A percentile compares a stretch with the other conserved stretches of the same genome.
Evolutionary conservation across 2,113 vertebrate genomes (phyloP).

Genomic region (Thamnophis sirtalis): DNA sequence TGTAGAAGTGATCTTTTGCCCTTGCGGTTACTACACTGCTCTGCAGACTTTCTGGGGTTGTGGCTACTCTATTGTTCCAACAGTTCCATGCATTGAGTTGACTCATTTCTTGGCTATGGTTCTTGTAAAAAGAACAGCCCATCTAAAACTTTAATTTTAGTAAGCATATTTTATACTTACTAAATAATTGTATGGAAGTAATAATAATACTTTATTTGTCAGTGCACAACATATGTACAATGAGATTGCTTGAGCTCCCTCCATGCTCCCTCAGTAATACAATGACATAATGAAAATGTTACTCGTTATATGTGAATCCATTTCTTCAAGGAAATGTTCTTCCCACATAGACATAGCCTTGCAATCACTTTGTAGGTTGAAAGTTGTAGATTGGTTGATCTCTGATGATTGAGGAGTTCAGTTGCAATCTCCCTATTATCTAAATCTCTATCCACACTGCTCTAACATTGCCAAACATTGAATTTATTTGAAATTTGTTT

Average conservation of each 20-base stretch:
- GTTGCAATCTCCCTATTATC: background rate
- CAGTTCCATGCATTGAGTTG: constrained; percentile 58
- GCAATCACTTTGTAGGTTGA: background rate
- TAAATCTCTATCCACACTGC: background rate
- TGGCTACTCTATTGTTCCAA: constrained; percentile 64
- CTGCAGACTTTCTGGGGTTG: constrained; percentile 65
- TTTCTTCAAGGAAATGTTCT: background rate
- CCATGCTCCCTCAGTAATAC: no score
- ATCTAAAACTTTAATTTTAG: constrained; percentile 47
- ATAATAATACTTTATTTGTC: no score
- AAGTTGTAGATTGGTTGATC: background rate
- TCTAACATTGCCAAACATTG: background rate
- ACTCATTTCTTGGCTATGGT: constrained; percentile 68
- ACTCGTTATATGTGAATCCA: background rate
- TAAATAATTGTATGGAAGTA: background rate
- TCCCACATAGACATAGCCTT: background rate
- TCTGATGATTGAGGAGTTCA: background rate
- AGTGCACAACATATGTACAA: no score
- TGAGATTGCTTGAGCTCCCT: no score
- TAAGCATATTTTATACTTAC: no score
- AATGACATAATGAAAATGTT: background rate
- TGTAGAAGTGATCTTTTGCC: constrained; percentile 65
- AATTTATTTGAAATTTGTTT: background rate
- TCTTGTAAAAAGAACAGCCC: constrained; percentile 59
- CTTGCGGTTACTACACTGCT: constrained; percentile 61